A percentile compares a stretch with the other conserved stretches of the same genome.
Conservation (phyloP, 2,797 vertebrate species). For the Platalea minor region DNA sequence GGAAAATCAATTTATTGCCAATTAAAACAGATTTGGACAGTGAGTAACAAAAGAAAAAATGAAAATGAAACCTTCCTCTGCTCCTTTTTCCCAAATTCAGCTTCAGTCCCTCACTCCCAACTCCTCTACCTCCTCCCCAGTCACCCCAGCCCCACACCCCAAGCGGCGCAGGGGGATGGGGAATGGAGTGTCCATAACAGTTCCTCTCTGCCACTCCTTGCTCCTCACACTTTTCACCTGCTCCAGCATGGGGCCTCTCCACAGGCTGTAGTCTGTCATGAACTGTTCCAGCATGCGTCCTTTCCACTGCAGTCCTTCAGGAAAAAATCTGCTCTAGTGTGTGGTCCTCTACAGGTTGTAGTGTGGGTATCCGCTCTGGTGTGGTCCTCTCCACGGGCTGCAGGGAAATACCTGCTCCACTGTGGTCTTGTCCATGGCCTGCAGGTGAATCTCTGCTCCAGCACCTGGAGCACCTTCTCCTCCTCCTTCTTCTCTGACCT, state of each 20-base stretch:
- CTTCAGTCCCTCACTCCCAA: background rate
- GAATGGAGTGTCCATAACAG: background rate
- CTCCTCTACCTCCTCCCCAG: background rate
- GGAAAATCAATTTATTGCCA: background rate
- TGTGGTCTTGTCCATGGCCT: background rate
- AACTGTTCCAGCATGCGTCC: background rate
- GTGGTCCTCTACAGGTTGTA: background rate
- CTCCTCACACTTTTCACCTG: background rate
- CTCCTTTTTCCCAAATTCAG: background rate
- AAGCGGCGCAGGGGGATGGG: too few relatives aligned
- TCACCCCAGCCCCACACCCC: rapidly evolving
- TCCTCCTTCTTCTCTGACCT: background rate
- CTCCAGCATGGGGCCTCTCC: background rate
- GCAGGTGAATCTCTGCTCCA: background rate
- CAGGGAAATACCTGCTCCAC: background rate
- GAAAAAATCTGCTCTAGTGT: too few relatives aligned
- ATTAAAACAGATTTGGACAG: background rate
- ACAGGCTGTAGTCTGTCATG: background rate
- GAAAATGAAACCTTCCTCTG: background rate
- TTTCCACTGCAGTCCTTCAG: background rate
- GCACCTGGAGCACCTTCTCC: background rate
- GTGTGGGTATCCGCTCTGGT: too few relatives aligned
- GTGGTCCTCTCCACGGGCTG: background rate
- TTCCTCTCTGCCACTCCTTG: background rate
- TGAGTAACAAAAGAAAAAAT: background rate